These are phyloP conservation scores for Saiga tatarica DNA, from an alignment of 2,113 vertebrate genomes.

Conservation along the genomic window DNA sequence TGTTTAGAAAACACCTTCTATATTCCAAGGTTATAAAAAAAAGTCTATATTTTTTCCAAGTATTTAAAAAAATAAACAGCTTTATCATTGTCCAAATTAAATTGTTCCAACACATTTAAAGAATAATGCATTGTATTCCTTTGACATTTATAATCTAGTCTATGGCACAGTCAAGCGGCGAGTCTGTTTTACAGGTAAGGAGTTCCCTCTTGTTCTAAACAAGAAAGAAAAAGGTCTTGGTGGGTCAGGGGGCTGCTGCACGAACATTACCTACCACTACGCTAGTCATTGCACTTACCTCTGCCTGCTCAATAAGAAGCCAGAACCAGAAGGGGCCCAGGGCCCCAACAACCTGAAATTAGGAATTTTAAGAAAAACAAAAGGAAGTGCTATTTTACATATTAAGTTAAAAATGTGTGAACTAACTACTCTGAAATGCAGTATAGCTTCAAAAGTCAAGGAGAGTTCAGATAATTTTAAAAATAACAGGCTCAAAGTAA, in stretches of 20 bases:
- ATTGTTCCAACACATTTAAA: not conserved
- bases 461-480: not conserved
- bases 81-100: not conserved
- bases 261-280: rapidly evolving
- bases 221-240: not conserved
- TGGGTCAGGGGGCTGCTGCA: rapidly evolving
- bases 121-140: not conserved
- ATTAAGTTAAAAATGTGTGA: not conserved
- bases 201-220: not conserved
- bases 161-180: not conserved
- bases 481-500: not conserved
- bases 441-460: not conserved
- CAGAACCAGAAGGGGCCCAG: too few relatives aligned
- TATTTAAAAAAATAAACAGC: not conserved
- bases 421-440: not conserved
- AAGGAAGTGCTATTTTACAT: not conserved
- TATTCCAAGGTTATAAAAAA: not conserved
- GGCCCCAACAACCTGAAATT: not conserved
- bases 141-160: not conserved
- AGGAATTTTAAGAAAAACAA: not conserved
- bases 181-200: not conserved
- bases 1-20: not conserved
- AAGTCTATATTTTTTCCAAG: not conserved
- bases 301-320: not conserved
- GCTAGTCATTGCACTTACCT: not conserved